Percentiles rank a stretch among this genome's conserved stretches.
These are phyloP conservation scores for Dynastes grantii DNA, from an alignment of 2,888 invertebrate genomes.

Conservation along the genomic window DNA sequence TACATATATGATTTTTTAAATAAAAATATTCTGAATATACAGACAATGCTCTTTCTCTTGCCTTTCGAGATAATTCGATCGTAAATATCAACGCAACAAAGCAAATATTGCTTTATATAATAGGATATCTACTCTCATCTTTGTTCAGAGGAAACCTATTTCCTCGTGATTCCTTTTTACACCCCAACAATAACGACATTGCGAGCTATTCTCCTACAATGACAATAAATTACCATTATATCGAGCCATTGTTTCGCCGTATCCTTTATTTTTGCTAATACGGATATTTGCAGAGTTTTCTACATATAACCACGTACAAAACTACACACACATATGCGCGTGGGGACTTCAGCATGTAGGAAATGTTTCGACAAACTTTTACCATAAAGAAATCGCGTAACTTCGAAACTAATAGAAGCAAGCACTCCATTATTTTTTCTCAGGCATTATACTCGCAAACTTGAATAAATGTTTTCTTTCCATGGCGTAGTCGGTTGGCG, in stretches of 20 bases:
- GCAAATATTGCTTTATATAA: background rate
- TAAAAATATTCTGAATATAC: no score
- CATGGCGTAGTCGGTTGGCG: background rate
- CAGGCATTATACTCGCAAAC: slow-evolving; percentile 41
- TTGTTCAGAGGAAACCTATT: slow-evolving; percentile 30
- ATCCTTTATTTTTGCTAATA: slow-evolving; percentile 10
- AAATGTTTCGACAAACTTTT: slow-evolving; percentile 38
- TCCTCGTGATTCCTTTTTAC: slow-evolving; percentile 27
- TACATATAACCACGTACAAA: no score
- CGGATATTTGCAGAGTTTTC: background rate
- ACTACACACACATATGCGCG: background rate
- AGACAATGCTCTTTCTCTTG: no score
- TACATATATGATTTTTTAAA: no score
- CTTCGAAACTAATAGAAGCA: slow-evolving; percentile 45
- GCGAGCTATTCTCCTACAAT: slow-evolving; percentile 17
- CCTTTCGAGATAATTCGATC: background rate
- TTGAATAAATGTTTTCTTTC: slow-evolving; percentile 48
- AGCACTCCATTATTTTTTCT: slow-evolving; percentile 45
- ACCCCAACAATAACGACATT: slow-evolving; percentile 5
- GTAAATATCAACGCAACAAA: slow-evolving; percentile 2
- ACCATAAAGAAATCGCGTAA: slow-evolving; percentile 43
- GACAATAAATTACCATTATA: slow-evolving; percentile 39
- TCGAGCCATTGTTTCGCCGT: slow-evolving; percentile 31
- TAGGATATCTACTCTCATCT: background rate
- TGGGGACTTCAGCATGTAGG: slow-evolving; percentile 1